A percentile compares a stretch with the other conserved stretches of the same genome.
phyloP scores from a whole-genome alignment of 2,888 invertebrate genomes.

The Drosophila birchii region DNA sequence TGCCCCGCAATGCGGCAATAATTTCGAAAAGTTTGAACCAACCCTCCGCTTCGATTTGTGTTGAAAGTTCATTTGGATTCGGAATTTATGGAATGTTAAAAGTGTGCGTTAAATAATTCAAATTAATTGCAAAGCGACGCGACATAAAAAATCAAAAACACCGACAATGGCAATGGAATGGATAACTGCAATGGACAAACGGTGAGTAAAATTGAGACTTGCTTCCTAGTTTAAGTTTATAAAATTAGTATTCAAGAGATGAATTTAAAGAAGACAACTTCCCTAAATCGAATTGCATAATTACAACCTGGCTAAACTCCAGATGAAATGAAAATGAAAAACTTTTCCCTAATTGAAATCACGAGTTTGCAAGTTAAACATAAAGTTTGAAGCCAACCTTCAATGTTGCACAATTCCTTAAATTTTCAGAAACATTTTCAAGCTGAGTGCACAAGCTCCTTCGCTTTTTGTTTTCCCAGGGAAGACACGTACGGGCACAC shows the following conservation, averaged over 20 bases:
- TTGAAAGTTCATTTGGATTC: slow-evolving; percentile 42
- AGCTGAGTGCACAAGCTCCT: slow-evolving; percentile 27
- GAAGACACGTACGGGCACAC: slow-evolving; percentile 27
- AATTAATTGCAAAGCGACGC: slow-evolving; percentile 20
- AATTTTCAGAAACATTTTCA: slow-evolving; percentile 30
- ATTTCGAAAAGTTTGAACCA: slow-evolving; percentile 45
- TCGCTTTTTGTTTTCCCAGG: slow-evolving; percentile 20
- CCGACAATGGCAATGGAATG: slow-evolving; percentile 86
- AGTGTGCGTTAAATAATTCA: slow-evolving; percentile 16
- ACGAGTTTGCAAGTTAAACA: slow-evolving; percentile 8
- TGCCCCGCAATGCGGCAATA: slow-evolving; percentile 21
- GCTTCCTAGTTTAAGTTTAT: neutral
- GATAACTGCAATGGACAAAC: slow-evolving; percentile 87
- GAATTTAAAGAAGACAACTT: neutral
- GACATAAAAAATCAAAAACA: slow-evolving; percentile 1
- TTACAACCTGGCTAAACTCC: neutral
- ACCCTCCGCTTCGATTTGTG: slow-evolving; percentile 33
- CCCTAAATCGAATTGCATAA: neutral
- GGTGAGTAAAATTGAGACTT: slow-evolving; percentile 78
- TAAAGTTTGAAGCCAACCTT: slow-evolving; percentile 11
- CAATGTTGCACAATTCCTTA: slow-evolving; percentile 22
- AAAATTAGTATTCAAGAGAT: neutral
- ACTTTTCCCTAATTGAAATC: slow-evolving; percentile 23
- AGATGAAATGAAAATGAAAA: neutral
- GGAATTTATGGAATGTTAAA: slow-evolving; percentile 18